Evolutionary conservation across 2,797 vertebrate species (phyloP).

Genomic region (Myotis daubentonii): DNA sequence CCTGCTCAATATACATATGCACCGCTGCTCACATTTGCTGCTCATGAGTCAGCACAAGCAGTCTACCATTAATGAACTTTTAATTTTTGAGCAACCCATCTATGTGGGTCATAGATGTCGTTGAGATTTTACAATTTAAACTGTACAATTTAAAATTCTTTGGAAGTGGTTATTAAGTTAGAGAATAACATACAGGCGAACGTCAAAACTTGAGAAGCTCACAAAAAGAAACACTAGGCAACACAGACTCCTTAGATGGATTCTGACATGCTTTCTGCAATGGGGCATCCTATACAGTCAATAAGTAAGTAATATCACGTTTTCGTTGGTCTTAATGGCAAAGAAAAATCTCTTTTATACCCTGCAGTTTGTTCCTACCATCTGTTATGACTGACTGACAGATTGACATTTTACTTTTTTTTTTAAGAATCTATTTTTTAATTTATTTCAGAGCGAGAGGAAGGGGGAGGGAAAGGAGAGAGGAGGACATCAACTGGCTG

Average conservation of each 20-base stretch:
- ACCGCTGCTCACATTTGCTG: not conserved
- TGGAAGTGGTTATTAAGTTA: not conserved
- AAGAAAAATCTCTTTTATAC: not conserved
- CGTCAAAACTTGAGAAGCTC: not conserved
- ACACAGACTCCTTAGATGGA: not conserved
- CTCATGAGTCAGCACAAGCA: not conserved
- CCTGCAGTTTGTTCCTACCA: not conserved
- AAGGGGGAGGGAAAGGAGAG: not conserved
- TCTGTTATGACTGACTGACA: not conserved
- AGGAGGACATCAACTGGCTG: not conserved
- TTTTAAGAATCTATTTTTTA: not conserved
- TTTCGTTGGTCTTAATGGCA: not conserved
- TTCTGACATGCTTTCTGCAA: not conserved
- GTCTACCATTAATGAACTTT: not conserved
- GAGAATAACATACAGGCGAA: not conserved
- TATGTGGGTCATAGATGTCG: not conserved
- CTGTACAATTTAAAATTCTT: not conserved
- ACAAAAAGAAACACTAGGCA: not conserved
- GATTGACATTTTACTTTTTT: not conserved
- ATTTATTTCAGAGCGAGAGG: not conserved
- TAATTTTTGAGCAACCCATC: not conserved
- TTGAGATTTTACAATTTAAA: not conserved
- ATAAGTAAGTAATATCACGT: not conserved
- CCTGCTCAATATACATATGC: too few relatives aligned
- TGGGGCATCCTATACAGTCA: not conserved